Base-by-base conservation (phyloP, 2,797 vertebrate genomes). In the Alfaro cultratus region DNA sequence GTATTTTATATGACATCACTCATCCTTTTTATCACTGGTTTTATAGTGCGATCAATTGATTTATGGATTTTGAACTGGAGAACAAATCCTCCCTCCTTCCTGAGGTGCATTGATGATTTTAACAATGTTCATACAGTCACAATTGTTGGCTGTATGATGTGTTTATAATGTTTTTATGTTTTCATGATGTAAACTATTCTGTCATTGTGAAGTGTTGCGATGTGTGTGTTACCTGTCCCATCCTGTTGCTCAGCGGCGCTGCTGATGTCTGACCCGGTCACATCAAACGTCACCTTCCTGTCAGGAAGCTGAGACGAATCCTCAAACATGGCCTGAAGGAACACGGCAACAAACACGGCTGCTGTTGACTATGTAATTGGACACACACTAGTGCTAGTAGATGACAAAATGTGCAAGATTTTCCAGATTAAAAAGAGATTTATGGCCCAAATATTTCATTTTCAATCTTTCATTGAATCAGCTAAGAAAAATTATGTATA, bases 231-330 rank as follows among this genome's bases (percentile, higher is more conserved):
- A 95, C 95, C 93, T 84, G 90, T 85, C 47, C 74, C 81, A 6
- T 88, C 86, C 0, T 80, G 88, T 11, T 92, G 95, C 67, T 94
- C 94, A 0, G 76, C 82, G 26, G 83, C 77, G 85, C 96, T 97
- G 93, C 89, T 95, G 1, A 94, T 86, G 80, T 97, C 97, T 0
- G 95, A 96, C 72, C 93, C 95, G 0, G 96, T 97, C 86, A 98
- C 93, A 76, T 97, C 96, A 79, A 99, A 98, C 29, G 96, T 97
- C 87, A 94, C 86, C 86, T 96, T 98, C 91, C 95, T 97, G 77
- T 90, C 88, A 9, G 85, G 43, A 23, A 88, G 89, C 75, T 82
- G 95, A 62, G 94, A 88, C 0, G 86, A 86, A 41, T 96, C 96
- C 15, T 96, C 96, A 26, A 96, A 96, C 6, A 94, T 70, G 0